Conservation (phyloP, 2,113 vertebrate genomes). For the Larimichthys polyactis region DNA sequence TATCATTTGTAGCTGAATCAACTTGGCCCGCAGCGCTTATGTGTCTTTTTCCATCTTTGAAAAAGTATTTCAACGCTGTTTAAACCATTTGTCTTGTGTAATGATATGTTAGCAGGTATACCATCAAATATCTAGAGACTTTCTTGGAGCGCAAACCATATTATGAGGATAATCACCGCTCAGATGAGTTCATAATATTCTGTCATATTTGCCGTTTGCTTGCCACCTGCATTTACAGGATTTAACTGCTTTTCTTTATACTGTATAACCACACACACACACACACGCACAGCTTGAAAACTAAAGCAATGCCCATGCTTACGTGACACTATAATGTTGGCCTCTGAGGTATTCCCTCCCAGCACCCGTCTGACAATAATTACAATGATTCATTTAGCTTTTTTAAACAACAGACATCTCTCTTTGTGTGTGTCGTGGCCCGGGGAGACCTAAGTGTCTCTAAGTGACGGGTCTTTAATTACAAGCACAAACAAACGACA, state of each 20-base stretch:
- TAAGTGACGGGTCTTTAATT: constrained; percentile 77
- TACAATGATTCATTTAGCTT: constrained; percentile 78
- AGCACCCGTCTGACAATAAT: constrained; percentile 74
- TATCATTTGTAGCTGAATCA: constrained; percentile 62
- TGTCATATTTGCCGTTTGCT: constrained; percentile 8
- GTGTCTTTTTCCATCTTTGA: constrained; percentile 42
- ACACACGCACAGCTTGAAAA: not conserved
- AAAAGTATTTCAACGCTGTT: constrained; percentile 25
- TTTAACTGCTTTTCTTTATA: constrained; percentile 10
- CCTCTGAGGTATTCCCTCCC: constrained; percentile 58
- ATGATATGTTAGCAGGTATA: constrained; percentile 36
- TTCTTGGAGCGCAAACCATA: constrained; percentile 1
- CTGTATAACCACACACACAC: not conserved
- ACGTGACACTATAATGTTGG: constrained; percentile 31
- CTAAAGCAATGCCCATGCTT: not conserved
- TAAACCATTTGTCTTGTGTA: constrained; percentile 46
- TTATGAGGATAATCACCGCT: constrained; percentile 12
- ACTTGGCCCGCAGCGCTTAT: constrained; percentile 23
- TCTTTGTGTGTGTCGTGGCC: constrained; percentile 64
- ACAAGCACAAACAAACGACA: constrained; percentile 70
- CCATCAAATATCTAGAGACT: constrained; percentile 26
- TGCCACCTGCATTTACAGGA: not conserved
- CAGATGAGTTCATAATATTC: constrained; percentile 28
- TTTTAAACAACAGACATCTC: constrained; percentile 62
- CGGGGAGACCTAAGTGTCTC: constrained; percentile 44